Evolutionary conservation across 2,113 vertebrate species (phyloP).

Genomic region (Pholis gunnellus): DNA sequence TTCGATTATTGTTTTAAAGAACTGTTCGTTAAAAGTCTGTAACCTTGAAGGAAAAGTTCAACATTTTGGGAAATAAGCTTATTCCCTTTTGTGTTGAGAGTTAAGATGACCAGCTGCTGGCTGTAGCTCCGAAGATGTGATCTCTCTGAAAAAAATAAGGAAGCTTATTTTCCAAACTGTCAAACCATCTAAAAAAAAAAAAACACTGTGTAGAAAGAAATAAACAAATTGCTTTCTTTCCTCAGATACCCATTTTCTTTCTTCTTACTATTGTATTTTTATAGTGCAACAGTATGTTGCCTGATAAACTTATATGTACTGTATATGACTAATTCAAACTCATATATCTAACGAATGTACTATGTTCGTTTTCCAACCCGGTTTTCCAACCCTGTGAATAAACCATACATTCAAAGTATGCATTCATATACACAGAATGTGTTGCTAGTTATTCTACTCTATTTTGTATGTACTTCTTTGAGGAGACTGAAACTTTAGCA

Average conservation of each 20-base stretch:
- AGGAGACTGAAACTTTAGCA: constrained; percentile 24
- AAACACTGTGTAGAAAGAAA: neutral
- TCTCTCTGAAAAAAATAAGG: neutral
- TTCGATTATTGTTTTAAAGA: neutral
- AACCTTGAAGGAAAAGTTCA: neutral
- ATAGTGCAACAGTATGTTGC: neutral
- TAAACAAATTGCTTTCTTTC: neutral
- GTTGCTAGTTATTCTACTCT: neutral
- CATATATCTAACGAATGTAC: too few species aligned
- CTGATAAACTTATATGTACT: neutral
- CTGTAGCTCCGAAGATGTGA: neutral
- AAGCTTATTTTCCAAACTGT: neutral
- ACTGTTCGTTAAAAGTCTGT: neutral
- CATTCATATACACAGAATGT: neutral
- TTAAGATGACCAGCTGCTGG: neutral
- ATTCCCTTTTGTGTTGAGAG: neutral
- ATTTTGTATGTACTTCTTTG: constrained; percentile 2
- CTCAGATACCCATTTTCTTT: neutral
- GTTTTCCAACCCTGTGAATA: neutral
- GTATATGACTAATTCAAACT: neutral
- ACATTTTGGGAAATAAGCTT: neutral
- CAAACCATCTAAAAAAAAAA: neutral
- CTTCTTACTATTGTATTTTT: neutral
- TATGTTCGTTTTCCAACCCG: neutral
- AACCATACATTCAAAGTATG: neutral